Base-by-base conservation (phyloP, 2,113 vertebrate genomes). In the Petroica traversi region DNA sequence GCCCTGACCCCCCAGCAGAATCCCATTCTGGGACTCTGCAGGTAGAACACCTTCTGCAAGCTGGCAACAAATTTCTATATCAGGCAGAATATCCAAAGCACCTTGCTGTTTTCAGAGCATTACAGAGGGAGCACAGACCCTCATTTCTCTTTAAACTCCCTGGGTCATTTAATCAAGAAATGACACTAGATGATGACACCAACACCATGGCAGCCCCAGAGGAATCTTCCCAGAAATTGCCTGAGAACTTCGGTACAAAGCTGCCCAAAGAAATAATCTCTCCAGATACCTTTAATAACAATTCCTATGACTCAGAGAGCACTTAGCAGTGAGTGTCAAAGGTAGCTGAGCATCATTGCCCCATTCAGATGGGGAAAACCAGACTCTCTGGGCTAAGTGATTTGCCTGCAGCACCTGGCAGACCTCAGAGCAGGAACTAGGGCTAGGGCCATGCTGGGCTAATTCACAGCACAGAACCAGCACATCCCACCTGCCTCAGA, bases 341-440 rank as follows among this genome's bases (percentile, higher is more conserved):
- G 81, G 62, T 57, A 96, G 87, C 83, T 92, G 88, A 97, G 74
- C 78, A 85, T 87, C 93, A 94, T 62, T 76, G 91, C 93, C 78
- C 78, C 59, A 40, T 88, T 76, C 85, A 90, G 89, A 93, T 79
- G 93, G 95, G 94, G 88, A 97, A 96, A 95, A 95, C 89, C 87
- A 92, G 83, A 71, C 48, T 79, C 19, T 1, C 77, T 74, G 64
- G 52, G 90, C 78, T 73, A 58, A 93, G 64, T 91, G 85, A 96
- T 96, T 95, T 96, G 94, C 85, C 94, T 89, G 88, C 68, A 89
- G 94, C 96, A 94, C 88, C 94, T 96, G 96, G 72, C 82, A 96
- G 57, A 85, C 66, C 88, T 94, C 90, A 88, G 68, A 83, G 90
- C 74, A 94, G 92, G 93, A 95, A 85, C 41, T 19, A 45, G 41